Conservation (phyloP, 2,113 vertebrate species). For the Thymallus thymallus region DNA sequence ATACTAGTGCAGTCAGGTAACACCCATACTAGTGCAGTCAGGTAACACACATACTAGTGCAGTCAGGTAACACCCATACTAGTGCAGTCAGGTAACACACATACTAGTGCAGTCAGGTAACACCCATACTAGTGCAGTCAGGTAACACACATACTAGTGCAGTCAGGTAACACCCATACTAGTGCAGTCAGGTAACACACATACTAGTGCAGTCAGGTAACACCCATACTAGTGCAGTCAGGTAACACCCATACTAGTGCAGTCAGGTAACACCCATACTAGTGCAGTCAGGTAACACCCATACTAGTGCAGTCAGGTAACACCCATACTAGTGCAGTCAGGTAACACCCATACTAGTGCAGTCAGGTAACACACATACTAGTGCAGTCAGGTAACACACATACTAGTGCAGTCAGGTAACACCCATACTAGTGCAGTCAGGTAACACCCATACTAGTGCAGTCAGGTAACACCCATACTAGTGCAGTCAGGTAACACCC, state of each 20-base stretch:
- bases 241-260: not conserved
- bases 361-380: not conserved
- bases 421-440: not conserved
- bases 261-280: not conserved
- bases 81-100: too few relatives aligned
- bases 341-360: not conserved
- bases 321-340: not conserved
- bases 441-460: not conserved
- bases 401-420: too few relatives aligned
- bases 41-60: not conserved
- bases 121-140: not conserved
- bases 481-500: too few relatives aligned
- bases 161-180: not conserved
- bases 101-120: too few relatives aligned
- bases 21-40: not conserved
- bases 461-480: not conserved
- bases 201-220: too few relatives aligned
- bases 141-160: not conserved
- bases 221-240: not conserved
- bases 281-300: too few relatives aligned
- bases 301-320: too few relatives aligned
- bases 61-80: not conserved
- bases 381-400: too few relatives aligned
- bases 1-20: too few relatives aligned
- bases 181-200: too few relatives aligned